A percentile compares a stretch with the other conserved stretches of the same genome.
Conservation (phyloP, 2,888 invertebrate species). For the Ctena decussata region DNA sequence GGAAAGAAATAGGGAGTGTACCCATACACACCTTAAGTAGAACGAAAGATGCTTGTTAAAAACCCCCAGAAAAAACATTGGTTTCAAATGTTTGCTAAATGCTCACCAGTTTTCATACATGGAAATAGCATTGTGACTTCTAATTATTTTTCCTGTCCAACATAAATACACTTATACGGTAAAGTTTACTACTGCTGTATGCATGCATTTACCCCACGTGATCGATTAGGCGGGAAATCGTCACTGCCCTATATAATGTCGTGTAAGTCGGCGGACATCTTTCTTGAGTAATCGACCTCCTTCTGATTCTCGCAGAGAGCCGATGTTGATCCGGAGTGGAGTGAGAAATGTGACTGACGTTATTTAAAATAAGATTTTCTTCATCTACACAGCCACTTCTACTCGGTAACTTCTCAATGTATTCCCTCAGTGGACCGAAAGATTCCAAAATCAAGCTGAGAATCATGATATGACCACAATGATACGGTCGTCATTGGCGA, state of each 20-base stretch:
- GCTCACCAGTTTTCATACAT: too few species aligned
- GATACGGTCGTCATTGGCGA: constrained; percentile 79
- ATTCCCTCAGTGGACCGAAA: constrained; percentile 76
- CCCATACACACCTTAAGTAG: too few species aligned
- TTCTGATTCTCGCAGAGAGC: constrained; percentile 65
- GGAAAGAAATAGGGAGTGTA: too few species aligned
- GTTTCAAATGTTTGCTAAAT: too few species aligned
- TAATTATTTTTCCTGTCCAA: too few species aligned
- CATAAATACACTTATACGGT: too few species aligned
- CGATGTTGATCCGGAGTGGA: constrained; percentile 68
- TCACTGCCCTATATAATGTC: constrained; percentile 73
- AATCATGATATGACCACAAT: constrained; percentile 80
- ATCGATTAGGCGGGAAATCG: constrained; percentile 57
- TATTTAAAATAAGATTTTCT: constrained; percentile 56
- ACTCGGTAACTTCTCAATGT: constrained; percentile 74
- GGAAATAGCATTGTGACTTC: too few species aligned
- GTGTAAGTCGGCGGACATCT: constrained; percentile 72
- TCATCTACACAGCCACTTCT: constrained; percentile 34
- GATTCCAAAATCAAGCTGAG: constrained; percentile 76
- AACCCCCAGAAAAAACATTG: too few species aligned
- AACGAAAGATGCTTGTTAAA: too few species aligned
- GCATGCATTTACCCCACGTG: constrained; percentile 40
- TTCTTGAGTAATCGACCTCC: constrained; percentile 39
- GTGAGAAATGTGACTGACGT: constrained; percentile 65
- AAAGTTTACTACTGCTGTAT: constrained; percentile 51